A percentile compares a stretch with the other conserved stretches of the same genome.
phyloP scores from a whole-genome alignment of 1,140 invertebrate genomes.

The Batillaria attramentaria region DNA sequence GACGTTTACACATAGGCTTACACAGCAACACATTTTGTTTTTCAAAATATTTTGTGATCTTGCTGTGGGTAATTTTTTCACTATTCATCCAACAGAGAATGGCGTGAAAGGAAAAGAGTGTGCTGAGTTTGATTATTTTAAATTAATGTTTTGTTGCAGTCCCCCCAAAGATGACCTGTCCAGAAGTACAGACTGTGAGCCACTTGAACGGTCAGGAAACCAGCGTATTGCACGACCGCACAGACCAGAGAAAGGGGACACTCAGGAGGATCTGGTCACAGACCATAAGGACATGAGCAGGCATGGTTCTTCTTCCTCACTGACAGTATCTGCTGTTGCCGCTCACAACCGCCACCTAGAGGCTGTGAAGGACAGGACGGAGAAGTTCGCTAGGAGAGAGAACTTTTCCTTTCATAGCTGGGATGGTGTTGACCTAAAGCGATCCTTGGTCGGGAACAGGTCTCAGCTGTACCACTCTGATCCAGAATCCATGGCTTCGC shows the following conservation, averaged over 20 bases:
- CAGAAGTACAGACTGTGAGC: too few relatives aligned
- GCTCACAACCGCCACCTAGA: slow-evolving; percentile 37
- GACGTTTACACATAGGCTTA: too few relatives aligned
- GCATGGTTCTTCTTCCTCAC: neutral
- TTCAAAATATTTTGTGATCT: too few relatives aligned
- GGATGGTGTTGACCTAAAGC: slow-evolving; percentile 3
- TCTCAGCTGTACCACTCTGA: slow-evolving; percentile 16
- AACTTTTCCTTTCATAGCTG: slow-evolving; percentile 15
- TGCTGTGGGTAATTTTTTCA: too few relatives aligned
- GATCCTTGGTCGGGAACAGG: neutral
- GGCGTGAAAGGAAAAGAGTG: too few relatives aligned
- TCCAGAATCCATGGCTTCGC: neutral
- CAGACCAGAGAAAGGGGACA: neutral
- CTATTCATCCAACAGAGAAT: too few relatives aligned
- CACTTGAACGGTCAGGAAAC: neutral
- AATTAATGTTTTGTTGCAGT: too few relatives aligned
- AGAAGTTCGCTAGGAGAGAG: too few relatives aligned
- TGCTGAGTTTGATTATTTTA: too few relatives aligned
- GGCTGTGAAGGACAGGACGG: neutral
- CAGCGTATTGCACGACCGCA: neutral
- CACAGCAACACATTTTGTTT: too few relatives aligned
- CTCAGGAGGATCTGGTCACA: neutral
- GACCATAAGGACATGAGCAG: neutral
- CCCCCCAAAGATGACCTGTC: too few relatives aligned
- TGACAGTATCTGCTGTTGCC: slow-evolving; percentile 41